Base-by-base conservation (phyloP, 2,888 invertebrate species). In the Drosophila mettleri region DNA sequence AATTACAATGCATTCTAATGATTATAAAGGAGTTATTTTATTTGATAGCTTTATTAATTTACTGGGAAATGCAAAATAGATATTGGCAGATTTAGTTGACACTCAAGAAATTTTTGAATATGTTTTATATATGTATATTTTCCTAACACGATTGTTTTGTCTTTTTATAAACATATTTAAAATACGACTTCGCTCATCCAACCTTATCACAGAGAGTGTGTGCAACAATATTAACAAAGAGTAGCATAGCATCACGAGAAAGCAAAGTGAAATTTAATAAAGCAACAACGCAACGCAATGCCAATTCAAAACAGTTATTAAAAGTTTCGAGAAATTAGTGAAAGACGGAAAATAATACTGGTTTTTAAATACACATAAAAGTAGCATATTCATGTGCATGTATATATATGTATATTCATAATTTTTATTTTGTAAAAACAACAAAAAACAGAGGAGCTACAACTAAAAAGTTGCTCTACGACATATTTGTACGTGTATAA, bases 321-420 rank as follows among this genome's bases (percentile, higher is more conserved):
- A 83, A 86, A 86, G 76, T 84, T 83, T 83, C 74, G 74, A 84
- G 74, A 74, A 81, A 79, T 74, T 81, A 86, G 79, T 84, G 83
- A 86, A 84, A 86, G 86, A 85, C 78, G 78, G 80, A 67, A 80
- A 84, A 78, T 78, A 84, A 86, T 86, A 86, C 85, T 84, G 87
- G 85, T 84, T 84, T 86, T 74, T 59, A 61, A 60, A 65, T 45
- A 70, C 39, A 63, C n/a, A n/a, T n/a, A n/a, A n/a, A n/a, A n/a
- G n/a, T 33, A 51, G 24, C 20, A 62, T 24, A 57, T 34, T 29
- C 10, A 43, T n/a, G 24, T 41, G 2, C 24, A 22, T 52, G 34
- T 45, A 58, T 49, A 36, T 38, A 31, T 31, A 29, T 57, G 36
- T 46, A 46, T 31, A 34, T 57, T 39, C 49, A 54, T 46, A 52